Conservation (phyloP, 2,113 vertebrate species). For the Phalacrocorax pelagicus region DNA sequence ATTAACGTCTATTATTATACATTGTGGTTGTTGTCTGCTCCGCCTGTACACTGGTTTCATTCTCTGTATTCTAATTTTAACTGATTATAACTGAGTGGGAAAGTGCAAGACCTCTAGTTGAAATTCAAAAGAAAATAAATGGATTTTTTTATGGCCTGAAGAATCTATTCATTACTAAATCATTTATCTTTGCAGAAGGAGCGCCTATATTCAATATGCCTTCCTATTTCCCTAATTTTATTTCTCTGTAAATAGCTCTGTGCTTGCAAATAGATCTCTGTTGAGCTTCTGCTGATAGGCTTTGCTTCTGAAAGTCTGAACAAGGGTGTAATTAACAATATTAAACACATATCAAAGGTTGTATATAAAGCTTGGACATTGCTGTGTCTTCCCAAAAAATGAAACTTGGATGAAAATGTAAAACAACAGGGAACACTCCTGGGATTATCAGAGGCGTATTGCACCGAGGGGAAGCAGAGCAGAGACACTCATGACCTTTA, state of each 20-base stretch:
- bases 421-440: not conserved
- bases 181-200: constrained; percentile 74
- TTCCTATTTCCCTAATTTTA: constrained; percentile 60
- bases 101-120: constrained; percentile 72
- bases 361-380: not conserved
- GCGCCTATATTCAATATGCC: constrained; percentile 49
- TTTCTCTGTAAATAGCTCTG: constrained; percentile 33
- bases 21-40: constrained; percentile 44
- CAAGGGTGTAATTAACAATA: constrained; percentile 35
- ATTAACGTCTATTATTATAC: constrained; percentile 48
- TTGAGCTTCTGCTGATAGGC: not conserved
- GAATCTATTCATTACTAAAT: constrained; percentile 77
- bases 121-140: constrained; percentile 78
- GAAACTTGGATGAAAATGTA: not conserved
- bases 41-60: constrained; percentile 16
- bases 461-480: not conserved
- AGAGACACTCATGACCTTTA: constrained; percentile 29
- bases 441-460: not conserved
- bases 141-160: constrained; percentile 78
- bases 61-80: constrained; percentile 68
- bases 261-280: constrained; percentile 48
- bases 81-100: constrained; percentile 49
- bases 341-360: constrained; percentile 29
- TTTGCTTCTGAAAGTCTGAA: constrained; percentile 7
- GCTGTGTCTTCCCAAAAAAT: not conserved